phyloP scores from a whole-genome alignment of 2,888 invertebrate species.

The Mimumesa dahlbomi region DNA sequence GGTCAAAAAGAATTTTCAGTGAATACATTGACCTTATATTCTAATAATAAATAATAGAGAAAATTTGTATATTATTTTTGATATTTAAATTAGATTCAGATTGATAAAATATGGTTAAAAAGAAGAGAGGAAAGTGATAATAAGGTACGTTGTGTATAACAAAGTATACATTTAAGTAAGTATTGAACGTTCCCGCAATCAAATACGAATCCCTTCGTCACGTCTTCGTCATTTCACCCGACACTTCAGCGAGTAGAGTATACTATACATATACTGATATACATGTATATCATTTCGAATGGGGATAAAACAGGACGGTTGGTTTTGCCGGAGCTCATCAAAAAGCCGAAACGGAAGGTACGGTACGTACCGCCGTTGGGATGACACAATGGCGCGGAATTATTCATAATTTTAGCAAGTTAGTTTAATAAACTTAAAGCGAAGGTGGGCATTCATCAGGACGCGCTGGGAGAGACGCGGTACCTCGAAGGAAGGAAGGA shows the following conservation, averaged over 20 bases:
- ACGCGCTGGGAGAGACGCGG: conserved; percentile 64
- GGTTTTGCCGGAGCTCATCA: conserved; percentile 10
- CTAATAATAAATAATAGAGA: neutral
- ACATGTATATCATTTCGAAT: conserved; percentile 2
- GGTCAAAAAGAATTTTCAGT: neutral
- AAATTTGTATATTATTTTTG: no score
- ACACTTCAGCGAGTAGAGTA: conserved; percentile 9
- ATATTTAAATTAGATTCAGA: no score
- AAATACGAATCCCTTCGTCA: conserved; percentile 19
- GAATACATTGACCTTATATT: neutral
- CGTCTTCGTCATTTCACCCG: conserved; percentile 30
- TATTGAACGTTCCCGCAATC: neutral
- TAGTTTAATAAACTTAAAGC: conserved; percentile 73
- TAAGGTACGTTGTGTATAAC: no score
- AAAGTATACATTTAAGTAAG: neutral
- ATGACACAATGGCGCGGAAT: conserved; percentile 59
- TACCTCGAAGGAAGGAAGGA: conserved; percentile 62
- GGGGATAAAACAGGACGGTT: neutral
- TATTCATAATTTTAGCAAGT: conserved; percentile 71
- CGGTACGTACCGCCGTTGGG: conserved; percentile 4
- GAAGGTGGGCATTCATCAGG: conserved; percentile 71
- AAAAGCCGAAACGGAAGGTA: conserved; percentile 32
- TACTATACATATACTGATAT: no score
- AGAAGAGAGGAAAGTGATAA: no score
- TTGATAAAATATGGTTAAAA: no score